Evolutionary conservation across 2,888 invertebrate genomes (phyloP), one percentile per base, ranked within the genome.

Genomic region (Gortyna flavago): DNA sequence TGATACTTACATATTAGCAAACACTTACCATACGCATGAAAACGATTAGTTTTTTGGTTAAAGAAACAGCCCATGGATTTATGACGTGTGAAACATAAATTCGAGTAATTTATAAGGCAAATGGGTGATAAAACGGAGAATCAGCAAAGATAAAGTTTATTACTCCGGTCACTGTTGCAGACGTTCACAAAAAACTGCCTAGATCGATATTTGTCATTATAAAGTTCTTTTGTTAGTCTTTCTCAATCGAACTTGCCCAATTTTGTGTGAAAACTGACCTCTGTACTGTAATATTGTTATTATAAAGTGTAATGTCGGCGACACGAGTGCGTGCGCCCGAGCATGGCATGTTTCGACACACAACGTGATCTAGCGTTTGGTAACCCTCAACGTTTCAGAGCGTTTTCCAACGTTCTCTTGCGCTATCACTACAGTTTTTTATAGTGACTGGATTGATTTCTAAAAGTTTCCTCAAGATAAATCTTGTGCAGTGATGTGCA

Each of bases 341-440:
- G 82, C 92, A 90, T 89, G 86, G 72, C 87, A 44, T 48, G 80
- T 93, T 92, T 85, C 93, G 88, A 87, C 91, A 93, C 80, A 76
- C 81, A 85, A 91, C 91, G 93, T 93, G 93, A 91, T 92, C 88
- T 86, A 86, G 89, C 75, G 84, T 91, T 91, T 91, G 84, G 91
- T 89, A 93, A 93, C 79, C 80, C 72, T 71, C 68, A 71, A 57
- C n/a, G 29, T 65, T 74, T 66, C 32, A 75, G 64, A 83, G 71
- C 66, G 88, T 88, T 90, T 89, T 87, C 80, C 82, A 87, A 80
- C 82, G 81, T 84, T 83, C 74, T 86, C 73, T 87, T 88, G 78
- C 83, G 62, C 84, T 85, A 80, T 44, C 72, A 51, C 72, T 62
- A 57, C 29, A 64, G 61, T 72, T 81, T 84, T 88, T 66, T 86